Base-by-base conservation (phyloP, 1,140 invertebrate species). In the Carposina sasakii region DNA sequence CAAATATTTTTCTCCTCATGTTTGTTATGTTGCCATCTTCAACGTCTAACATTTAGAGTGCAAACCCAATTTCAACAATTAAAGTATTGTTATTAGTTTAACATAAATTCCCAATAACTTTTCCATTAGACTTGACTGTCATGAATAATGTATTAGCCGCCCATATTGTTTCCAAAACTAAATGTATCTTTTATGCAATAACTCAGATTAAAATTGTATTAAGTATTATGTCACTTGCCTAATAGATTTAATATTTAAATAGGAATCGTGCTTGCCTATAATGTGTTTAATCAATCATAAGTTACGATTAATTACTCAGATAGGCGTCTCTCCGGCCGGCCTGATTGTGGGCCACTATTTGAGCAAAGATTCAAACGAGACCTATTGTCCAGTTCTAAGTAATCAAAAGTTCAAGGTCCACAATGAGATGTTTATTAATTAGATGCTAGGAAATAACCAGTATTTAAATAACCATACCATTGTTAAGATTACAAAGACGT, bases 251-350 rank as follows among this genome's bases (percentile, higher is more conserved):
- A 72, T 79, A 81, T 83, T 84, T 63, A 81, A 84, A 84, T 81
- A 54, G 63, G 62, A 72, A 61, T 79, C 79, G 76, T 79, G 79
- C 70, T 63, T 55, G 66, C 55, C 50, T 77, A 71, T 81, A 84
- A 84, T 81, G 81, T 71, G 61, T 76, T 84, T 76, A 84, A 84
- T 84, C 81, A 84, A 84, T 84, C 81, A 81, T 78, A 76, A 72
- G 60, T 42, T 57, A 73, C 75, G 76, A 84, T 81, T 81, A 84
- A 81, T 81, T 84, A 81, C 69, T 63, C 44, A 83, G 76, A 79
- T 79, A 82, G 51, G 70, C 64, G 59, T 50, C 54, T 57, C 66
- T 52, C 59, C 54, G 63, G 59, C 63, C 56, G 52, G 48, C 66
- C 43, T 61, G 74, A 76, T 72, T 76, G 68, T 70, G 61, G 59